A percentile compares a stretch with the other conserved stretches of the same genome.
phyloP scores from a whole-genome alignment of 2,888 invertebrate genomes.

The Spicauda simplicius region DNA sequence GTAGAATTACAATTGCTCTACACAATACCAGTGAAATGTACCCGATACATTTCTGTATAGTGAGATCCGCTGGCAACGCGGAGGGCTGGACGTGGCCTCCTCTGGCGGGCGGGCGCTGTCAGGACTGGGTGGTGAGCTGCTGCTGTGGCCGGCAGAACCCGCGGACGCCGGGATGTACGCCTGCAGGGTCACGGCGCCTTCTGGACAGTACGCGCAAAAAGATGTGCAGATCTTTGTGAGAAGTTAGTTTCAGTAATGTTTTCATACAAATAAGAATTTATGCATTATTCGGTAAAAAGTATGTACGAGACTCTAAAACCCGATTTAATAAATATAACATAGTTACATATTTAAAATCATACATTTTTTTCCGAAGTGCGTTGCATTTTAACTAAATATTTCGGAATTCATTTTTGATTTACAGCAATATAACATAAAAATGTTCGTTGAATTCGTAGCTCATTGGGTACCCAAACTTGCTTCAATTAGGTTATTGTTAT shows the following conservation, averaged over 20 bases:
- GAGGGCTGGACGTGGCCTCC: conserved; percentile 61
- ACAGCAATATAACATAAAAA: no score
- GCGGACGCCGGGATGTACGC: conserved; percentile 92
- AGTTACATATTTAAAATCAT: no score
- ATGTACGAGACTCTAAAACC: no score
- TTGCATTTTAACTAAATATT: no score
- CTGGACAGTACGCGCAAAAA: conserved; percentile 90
- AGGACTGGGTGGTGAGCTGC: conserved; percentile 63
- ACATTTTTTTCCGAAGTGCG: no score
- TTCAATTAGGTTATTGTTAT: no score
- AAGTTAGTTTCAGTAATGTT: conserved; percentile 78
- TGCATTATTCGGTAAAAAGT: no score
- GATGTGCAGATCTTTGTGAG: conserved; percentile 90
- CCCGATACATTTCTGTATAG: conserved; percentile 47
- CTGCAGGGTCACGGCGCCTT: conserved; percentile 89
- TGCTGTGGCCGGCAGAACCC: conserved; percentile 82
- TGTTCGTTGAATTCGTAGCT: no score
- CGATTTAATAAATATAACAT: no score
- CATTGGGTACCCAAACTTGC: no score
- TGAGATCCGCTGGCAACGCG: conserved; percentile 76
- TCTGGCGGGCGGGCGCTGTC: conserved; percentile 60
- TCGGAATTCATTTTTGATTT: no score
- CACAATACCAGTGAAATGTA: neutral
- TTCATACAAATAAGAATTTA: no score
- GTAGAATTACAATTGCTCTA: neutral